These are phyloP conservation scores for Puma concolor DNA, from an alignment of 2,113 vertebrate species.

Conservation along the genomic window DNA sequence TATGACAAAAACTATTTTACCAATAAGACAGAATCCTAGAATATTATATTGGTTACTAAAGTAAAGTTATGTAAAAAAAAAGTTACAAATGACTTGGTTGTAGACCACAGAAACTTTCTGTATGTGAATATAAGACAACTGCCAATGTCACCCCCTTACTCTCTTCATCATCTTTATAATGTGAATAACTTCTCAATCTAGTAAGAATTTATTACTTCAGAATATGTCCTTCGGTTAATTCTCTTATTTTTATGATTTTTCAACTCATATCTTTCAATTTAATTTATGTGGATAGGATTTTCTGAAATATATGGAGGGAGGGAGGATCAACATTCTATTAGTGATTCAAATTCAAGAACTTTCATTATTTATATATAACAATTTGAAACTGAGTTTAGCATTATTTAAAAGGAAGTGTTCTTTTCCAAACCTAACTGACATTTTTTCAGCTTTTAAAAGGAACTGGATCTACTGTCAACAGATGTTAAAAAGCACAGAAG, in stretches of 20 bases:
- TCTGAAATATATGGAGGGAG: slow-evolving; percentile 2
- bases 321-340: slow-evolving; percentile 11
- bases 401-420: slow-evolving; percentile 52
- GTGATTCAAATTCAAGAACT: slow-evolving; percentile 52
- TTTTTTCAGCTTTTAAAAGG: slow-evolving; percentile 84
- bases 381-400: slow-evolving; percentile 32
- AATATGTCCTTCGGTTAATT: slow-evolving; percentile 37
- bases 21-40: slow-evolving; percentile 53
- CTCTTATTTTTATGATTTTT: slow-evolving; percentile 50
- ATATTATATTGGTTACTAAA: slow-evolving; percentile 18
- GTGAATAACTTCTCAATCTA: slow-evolving; percentile 38
- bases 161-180: neutral
- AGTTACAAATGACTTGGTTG: slow-evolving; percentile 52
- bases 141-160: slow-evolving; percentile 24
- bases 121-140: neutral
- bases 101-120: slow-evolving; percentile 53
- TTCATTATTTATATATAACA: slow-evolving; percentile 28
- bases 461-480: slow-evolving; percentile 87
- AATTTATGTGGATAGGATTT: slow-evolving; percentile 52
- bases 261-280: slow-evolving; percentile 51
- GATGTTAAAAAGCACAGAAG: slow-evolving; percentile 88
- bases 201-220: slow-evolving; percentile 42
- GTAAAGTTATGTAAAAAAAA: neutral
- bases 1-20: slow-evolving; percentile 19
- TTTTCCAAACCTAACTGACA: slow-evolving; percentile 71